Evolutionary conservation across 2,888 invertebrate genomes (phyloP).

Genomic region (Rutpela maculata): DNA sequence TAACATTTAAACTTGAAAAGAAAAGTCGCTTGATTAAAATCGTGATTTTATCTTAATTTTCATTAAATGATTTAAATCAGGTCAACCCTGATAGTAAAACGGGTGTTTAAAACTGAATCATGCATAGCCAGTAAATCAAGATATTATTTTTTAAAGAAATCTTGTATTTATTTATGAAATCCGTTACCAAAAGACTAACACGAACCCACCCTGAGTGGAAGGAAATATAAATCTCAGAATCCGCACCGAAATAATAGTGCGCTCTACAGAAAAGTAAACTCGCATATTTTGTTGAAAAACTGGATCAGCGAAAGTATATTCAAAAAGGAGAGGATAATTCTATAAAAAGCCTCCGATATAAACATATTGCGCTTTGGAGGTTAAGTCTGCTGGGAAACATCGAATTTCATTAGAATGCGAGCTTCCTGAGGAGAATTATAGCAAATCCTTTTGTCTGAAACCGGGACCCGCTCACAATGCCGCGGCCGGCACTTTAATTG

Average conservation of each 20-base stretch:
- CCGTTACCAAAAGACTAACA: not conserved
- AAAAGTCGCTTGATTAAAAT: too few species aligned
- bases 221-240: not conserved
- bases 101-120: too few species aligned
- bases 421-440: constrained; percentile 56
- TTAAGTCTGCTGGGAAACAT: constrained; percentile 54
- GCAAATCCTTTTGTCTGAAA: constrained; percentile 58
- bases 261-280: not conserved
- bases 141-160: too few species aligned
- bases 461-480: constrained; percentile 48
- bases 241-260: not conserved
- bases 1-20: too few species aligned
- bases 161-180: not conserved
- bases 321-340: constrained; percentile 26
- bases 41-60: too few species aligned
- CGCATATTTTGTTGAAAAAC: constrained; percentile 17
- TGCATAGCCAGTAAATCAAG: too few species aligned
- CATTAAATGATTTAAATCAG: too few species aligned
- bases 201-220: not conserved
- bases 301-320: constrained; percentile 18
- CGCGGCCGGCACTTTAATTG: constrained; percentile 55
- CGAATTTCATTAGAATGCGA: constrained; percentile 59
- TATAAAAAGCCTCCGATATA: constrained; percentile 41
- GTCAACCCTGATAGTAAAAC: too few species aligned
- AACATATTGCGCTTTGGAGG: constrained; percentile 46